Base-by-base conservation (phyloP, 1,140 invertebrate genomes). In the Bombus sibiricus region DNA sequence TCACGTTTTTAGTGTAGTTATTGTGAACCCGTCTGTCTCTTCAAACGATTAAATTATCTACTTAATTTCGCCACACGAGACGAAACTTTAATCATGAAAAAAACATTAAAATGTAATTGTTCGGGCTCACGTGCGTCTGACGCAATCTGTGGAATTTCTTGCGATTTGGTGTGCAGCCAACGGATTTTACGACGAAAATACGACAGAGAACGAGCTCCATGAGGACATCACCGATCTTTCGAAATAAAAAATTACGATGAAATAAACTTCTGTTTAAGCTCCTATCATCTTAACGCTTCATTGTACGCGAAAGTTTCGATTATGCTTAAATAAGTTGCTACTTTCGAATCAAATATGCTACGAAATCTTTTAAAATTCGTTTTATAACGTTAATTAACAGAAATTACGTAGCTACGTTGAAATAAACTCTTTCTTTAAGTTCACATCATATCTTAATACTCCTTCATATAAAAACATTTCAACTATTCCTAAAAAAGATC, bases 141-240 rank as follows among this genome's bases (percentile, higher is more conserved):
- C 81, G 92, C 84, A 92, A 92, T 88, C 62, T 43, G 69, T 28
- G 41, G 68, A 88, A 89, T 90, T 92, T 83, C 88, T 88, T 86
- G 57, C 66, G 6, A 32, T 88, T 92, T 92, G 92, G 88, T 90
- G 15, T 73, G 66, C 57, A 53, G 91, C 92, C 92, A 92, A 87
- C 74, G n/a, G 84, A 91, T 91, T 90, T 91, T 91, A 85, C 71
- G 91, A 85, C 87, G 79, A 85, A 90, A 88, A 89, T 87, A 89
- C 69, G 41, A 66, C 32, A 13, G 59, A 47, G 32, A 8, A 57
- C 74, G 13, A 34, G 34, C 28, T 8, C 81, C 68, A 37, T 28
- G 28, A 32, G 62, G 47, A 74, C 81, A 34, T 57, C 73, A 69
- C 28, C 47, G 18, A 22, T n/a, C 22, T 68, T 39, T 32, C n/a